A percentile compares a stretch with the other conserved stretches of the same genome.
Conservation (phyloP, 1,140 invertebrate genomes). For the Ceratosolen solmsi region DNA sequence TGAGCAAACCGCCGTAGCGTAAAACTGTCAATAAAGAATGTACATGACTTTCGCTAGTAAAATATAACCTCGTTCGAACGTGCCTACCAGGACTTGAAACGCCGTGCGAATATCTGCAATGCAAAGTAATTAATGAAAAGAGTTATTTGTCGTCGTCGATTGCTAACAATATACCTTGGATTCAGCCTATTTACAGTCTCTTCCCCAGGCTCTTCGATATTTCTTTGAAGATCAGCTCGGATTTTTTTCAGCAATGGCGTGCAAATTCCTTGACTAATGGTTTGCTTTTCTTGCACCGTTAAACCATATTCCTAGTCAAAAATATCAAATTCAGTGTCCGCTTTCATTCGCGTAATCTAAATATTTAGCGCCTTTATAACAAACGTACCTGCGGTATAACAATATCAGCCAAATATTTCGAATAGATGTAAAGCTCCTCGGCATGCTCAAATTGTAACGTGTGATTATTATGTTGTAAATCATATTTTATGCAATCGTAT, state of each 20-base stretch:
- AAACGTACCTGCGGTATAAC: constrained; percentile 93
- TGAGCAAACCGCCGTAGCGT: constrained; percentile 92
- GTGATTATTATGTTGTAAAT: constrained; percentile 98
- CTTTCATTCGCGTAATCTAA: neutral
- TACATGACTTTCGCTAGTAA: constrained; percentile 99
- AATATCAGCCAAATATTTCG: constrained; percentile 97
- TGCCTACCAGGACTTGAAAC: constrained; percentile 98
- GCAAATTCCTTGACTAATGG: constrained; percentile 98
- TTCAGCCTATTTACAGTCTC: constrained; percentile 96
- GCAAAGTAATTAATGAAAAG: constrained; percentile 13
- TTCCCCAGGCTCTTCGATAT: constrained; percentile 89
- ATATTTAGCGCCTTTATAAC: neutral
- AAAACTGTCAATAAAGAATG: constrained; percentile 97
- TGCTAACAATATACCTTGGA: constrained; percentile 79
- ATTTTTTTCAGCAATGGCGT: constrained; percentile 97
- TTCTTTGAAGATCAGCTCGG: constrained; percentile 93
- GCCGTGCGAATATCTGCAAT: constrained; percentile 93
- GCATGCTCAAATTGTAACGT: constrained; percentile 94
- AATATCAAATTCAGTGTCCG: neutral
- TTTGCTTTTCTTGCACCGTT: constrained; percentile 94
- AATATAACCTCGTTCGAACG: constrained; percentile 97
- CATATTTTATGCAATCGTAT: constrained; percentile 99
- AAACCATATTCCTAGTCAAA: constrained; percentile 95
- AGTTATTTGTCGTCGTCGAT: neutral
- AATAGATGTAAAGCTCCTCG: constrained; percentile 95